phyloP scores from a whole-genome alignment of 2,113 vertebrate species.

The Colossoma macropomum region DNA sequence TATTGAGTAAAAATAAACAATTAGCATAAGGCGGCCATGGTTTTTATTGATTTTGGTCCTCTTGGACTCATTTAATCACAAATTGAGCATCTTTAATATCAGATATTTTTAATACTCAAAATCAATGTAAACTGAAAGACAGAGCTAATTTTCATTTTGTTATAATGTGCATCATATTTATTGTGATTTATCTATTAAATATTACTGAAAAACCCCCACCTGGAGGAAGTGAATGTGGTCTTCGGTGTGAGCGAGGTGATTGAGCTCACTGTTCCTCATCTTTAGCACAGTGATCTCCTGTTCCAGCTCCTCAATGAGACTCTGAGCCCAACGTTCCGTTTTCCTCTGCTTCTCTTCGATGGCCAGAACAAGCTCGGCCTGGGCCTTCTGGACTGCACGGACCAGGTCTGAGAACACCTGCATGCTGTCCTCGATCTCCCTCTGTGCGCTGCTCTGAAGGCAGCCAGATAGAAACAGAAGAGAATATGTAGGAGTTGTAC shows the following conservation, averaged over 20 bases:
- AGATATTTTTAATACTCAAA: too few species aligned
- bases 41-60: too few species aligned
- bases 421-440: conserved; percentile 72
- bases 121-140: too few species aligned
- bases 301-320: conserved; percentile 71
- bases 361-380: conserved; percentile 71
- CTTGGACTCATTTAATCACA: too few species aligned
- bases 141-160: too few species aligned
- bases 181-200: neutral
- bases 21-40: too few species aligned
- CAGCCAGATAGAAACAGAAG: neutral
- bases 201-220: conserved; percentile 48
- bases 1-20: too few species aligned
- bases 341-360: conserved; percentile 76
- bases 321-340: conserved; percentile 65
- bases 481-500: neutral
- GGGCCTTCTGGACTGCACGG: conserved; percentile 70
- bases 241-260: conserved; percentile 70
- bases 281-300: conserved; percentile 70
- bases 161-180: too few species aligned
- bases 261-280: conserved; percentile 70
- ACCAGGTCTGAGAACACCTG: conserved; percentile 74
- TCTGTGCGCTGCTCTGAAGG: conserved; percentile 70
- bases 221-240: conserved; percentile 81
- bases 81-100: too few species aligned